Conservation (phyloP, 37 sponge, comb jelly and placozoan species). For the Amphimedon queenslandica region DNA sequence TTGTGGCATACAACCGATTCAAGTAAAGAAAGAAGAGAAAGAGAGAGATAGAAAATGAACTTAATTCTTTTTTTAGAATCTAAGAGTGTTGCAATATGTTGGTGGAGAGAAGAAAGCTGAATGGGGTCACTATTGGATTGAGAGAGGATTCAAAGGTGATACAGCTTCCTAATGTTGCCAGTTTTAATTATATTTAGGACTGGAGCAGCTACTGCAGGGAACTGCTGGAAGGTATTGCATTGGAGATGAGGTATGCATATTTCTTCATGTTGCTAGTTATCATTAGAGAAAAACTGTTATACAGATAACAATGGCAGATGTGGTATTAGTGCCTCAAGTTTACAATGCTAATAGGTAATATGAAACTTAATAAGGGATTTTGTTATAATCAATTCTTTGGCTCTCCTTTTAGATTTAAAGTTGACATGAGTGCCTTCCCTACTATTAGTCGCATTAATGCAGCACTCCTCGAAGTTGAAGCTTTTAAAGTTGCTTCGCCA, state of each 20-base stretch:
- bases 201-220: conserved; percentile 68
- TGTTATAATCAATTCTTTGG: not conserved
- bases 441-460: conserved; percentile 69
- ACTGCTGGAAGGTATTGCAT: conserved; percentile 93
- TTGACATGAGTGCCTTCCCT: conserved; percentile 81
- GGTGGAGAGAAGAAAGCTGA: conserved; percentile 84
- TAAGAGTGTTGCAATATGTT: conserved; percentile 84
- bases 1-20: conserved; percentile 84
- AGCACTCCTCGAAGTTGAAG: conserved; percentile 60
- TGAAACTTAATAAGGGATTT: not conserved
- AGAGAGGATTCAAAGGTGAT: conserved; percentile 78
- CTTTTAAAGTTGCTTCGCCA: conserved; percentile 74
- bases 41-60: too few relatives aligned
- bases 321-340: conserved; percentile 90
- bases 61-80: conserved; percentile 71
- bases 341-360: conserved; percentile 87
- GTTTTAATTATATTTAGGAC: conserved; percentile 37
- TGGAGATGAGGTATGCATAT: conserved; percentile 81
- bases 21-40: conserved; percentile 39
- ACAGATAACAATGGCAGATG: conserved; percentile 93
- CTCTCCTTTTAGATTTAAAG: conserved; percentile 65
- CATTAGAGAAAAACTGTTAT: not conserved
- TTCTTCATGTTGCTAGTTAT: not conserved
- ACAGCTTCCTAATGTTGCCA: not conserved
- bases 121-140: conserved; percentile 97